Evolutionary conservation across 1,140 invertebrate species (phyloP).

Genomic region (Drosophila punjabiensis): DNA sequence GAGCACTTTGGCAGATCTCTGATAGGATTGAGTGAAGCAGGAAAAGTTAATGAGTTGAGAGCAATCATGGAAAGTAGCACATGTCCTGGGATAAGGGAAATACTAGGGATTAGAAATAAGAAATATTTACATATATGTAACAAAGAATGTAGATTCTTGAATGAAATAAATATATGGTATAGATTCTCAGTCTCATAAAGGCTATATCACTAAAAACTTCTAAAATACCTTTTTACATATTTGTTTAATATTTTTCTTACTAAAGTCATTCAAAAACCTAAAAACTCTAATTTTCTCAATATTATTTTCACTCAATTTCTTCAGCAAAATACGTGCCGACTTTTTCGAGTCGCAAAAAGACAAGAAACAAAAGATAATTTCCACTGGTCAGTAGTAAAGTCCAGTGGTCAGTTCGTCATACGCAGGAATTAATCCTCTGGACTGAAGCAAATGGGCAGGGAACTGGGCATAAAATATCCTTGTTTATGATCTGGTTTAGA

Average conservation of each 20-base stretch:
- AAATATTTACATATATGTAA: neutral
- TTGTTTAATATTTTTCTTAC: neutral
- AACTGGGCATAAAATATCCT: constrained; percentile 77
- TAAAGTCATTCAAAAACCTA: neutral
- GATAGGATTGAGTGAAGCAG: constrained; percentile 31
- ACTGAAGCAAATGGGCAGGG: constrained; percentile 54
- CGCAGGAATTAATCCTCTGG: constrained; percentile 52
- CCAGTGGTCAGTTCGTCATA: constrained; percentile 54
- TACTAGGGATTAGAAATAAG: neutral
- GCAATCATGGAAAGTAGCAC: constrained; percentile 19
- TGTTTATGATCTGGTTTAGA: constrained; percentile 84
- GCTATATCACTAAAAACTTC: neutral
- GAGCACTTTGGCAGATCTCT: constrained; percentile 41
- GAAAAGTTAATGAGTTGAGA: constrained; percentile 34
- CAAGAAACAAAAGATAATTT: constrained; percentile 34
- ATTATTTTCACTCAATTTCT: constrained; percentile 64
- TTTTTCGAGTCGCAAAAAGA: constrained; percentile 31
- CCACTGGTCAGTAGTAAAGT: constrained; percentile 7
- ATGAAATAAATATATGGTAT: neutral
- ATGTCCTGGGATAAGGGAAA: neutral
- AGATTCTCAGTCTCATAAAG: neutral
- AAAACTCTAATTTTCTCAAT: neutral
- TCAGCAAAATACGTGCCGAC: constrained; percentile 49
- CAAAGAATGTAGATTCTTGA: neutral
- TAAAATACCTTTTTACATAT: neutral